Evolutionary conservation across 1,140 invertebrate genomes (phyloP).

Genomic region (Drosophila nigrodunni): DNA sequence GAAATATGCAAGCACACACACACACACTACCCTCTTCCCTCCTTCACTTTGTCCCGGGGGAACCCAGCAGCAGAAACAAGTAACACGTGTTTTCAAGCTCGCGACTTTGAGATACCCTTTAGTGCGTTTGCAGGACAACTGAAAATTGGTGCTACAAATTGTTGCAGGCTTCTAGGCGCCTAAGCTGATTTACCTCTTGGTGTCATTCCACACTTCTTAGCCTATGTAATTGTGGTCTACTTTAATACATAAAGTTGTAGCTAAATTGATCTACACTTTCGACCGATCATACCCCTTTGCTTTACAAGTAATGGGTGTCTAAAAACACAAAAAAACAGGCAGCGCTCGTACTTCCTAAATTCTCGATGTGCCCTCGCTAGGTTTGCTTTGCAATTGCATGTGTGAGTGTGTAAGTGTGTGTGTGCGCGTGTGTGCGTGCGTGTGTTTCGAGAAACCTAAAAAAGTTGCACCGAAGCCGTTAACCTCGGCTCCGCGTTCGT

Average conservation of each 20-base stretch:
- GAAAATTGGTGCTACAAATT: no score
- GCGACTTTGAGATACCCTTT: no score
- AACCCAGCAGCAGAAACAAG: neutral
- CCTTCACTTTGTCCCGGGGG: conserved; percentile 1
- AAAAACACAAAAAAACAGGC: neutral
- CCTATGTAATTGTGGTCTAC: no score
- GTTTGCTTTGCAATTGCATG: conserved; percentile 28
- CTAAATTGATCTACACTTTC: no score
- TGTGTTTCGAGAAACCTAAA: conserved; percentile 68
- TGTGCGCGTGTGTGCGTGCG: conserved; percentile 14
- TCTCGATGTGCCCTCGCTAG: conserved; percentile 69
- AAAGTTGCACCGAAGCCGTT: conserved; percentile 84
- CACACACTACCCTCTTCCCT: neutral
- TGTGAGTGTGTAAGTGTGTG: conserved; percentile 7
- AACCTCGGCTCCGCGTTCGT: conserved; percentile 81
- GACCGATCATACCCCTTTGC: no score
- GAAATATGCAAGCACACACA: conserved; percentile 56
- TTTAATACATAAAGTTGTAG: no score
- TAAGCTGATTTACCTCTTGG: no score
- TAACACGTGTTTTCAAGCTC: neutral
- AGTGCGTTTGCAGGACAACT: no score
- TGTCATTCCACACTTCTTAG: no score
- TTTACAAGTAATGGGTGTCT: no score
- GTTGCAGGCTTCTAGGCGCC: no score
- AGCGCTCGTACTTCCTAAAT: conserved; percentile 69